phyloP scores from a whole-genome alignment of 2,888 invertebrate species.

The Tenthredo scrophulariae region DNA sequence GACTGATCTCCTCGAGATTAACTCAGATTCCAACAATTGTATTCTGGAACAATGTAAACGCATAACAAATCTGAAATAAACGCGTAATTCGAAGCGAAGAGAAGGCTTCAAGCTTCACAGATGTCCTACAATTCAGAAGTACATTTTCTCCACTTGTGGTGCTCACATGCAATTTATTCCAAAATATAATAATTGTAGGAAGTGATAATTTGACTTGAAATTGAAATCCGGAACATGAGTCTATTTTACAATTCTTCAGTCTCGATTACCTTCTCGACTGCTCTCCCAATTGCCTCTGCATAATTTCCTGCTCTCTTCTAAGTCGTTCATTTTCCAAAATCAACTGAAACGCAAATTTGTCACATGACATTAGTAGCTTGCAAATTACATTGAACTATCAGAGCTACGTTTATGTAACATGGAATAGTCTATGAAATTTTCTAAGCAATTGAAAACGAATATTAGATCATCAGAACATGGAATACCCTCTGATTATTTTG shows the following conservation, averaged over 20 bases:
- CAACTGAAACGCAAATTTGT: conserved; percentile 64
- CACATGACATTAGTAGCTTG: background rate
- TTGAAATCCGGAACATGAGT: background rate
- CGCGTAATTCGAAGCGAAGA: background rate
- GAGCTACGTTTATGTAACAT: background rate
- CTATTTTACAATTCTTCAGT: background rate
- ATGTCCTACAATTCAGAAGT: background rate
- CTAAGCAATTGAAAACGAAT: background rate
- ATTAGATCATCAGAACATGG: conserved; percentile 63
- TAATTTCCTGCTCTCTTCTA: conserved; percentile 81
- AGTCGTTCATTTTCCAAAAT: conserved; percentile 79
- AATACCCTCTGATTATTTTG: conserved; percentile 70
- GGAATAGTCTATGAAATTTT: background rate
- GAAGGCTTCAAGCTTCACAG: background rate
- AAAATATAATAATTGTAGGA: background rate
- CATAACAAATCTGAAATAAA: background rate
- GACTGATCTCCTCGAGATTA: conserved; percentile 79
- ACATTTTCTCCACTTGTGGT: background rate
- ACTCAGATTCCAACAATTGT: conserved; percentile 80
- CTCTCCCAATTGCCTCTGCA: conserved; percentile 80
- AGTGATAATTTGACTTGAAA: background rate
- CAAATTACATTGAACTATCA: background rate
- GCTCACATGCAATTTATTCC: background rate
- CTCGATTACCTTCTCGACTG: conserved; percentile 76
- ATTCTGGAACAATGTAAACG: conserved; percentile 73